Evolutionary conservation across 2,797 vertebrate species (phyloP).

Genomic region (Poecile montanus): DNA sequence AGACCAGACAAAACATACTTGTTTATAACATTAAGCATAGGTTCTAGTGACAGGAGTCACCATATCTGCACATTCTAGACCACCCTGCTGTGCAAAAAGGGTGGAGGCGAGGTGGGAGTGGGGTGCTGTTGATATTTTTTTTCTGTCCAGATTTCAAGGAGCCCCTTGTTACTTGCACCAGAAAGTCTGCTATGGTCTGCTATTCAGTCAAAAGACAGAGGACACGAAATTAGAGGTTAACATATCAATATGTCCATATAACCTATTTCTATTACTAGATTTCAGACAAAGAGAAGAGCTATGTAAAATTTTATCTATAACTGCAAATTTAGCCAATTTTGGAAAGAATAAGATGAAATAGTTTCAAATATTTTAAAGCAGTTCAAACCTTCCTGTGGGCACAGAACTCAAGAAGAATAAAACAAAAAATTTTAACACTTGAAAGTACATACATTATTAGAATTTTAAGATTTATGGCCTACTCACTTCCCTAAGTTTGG

Average conservation of each 20-base stretch:
- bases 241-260: not conserved
- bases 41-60: not conserved
- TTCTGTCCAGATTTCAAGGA: not conserved
- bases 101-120: fast-evolving
- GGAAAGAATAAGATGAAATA: conserved; percentile 7
- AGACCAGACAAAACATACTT: conserved; percentile 20
- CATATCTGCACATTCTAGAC: not conserved
- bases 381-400: not conserved
- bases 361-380: not conserved
- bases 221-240: conserved; percentile 34
- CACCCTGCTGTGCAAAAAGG: not conserved
- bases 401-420: not conserved
- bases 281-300: conserved; percentile 38
- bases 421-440: not conserved
- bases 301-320: not conserved
- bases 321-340: not conserved
- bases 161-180: conserved; percentile 11
- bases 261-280: conserved; percentile 27
- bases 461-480: not conserved
- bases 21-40: conserved; percentile 27
- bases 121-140: not conserved
- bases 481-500: not conserved
- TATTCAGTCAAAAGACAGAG: conserved; percentile 36
- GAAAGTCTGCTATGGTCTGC: conserved; percentile 18
- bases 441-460: not conserved